Evolutionary conservation across 92 coral and sea anemone species (phyloP), one percentile per base, ranked within the genome.

Genomic region (Palythoa grandiflora): DNA sequence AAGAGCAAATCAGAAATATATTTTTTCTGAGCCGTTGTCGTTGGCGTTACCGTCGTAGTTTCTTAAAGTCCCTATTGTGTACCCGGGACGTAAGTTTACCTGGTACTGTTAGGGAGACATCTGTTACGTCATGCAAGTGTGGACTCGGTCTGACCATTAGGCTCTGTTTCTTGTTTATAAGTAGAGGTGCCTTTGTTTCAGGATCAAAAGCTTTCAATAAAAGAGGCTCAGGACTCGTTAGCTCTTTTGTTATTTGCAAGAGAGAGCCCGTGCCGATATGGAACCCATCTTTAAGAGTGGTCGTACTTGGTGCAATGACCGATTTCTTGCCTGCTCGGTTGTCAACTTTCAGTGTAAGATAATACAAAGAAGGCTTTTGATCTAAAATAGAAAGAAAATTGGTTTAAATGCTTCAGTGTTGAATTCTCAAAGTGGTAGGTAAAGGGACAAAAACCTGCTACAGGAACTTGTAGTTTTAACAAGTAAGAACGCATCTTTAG

Each of bases 231-330:
- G 92, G 57, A 77, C 90, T 92, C 37, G 86, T 81, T 87, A 93
- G 94, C 88, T 96, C 98, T 84, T 96, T 94, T 19, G 98, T 92
- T 87, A 97, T 95, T 84, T 97, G 95, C 97, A 97, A 90, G 63
- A 92, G 89, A 12, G 99, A 80, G 44, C 95, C 96, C 35, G 93
- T 91, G 59, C 93, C 94, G 63, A 97, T 83, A 39, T 94, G 99
- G 90, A 97, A 93, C 14, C 97, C 98, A 71, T 92, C 93, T 15
- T 90, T 89, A 71, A 93, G 92, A n/a, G 93, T 93, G 68, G 89
- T 89, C 76, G 86, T 87, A 70, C 93, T 92, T 2, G 99, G 97
- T 0, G 98, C 96, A 21, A 97, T 94, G 68, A 94, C 80, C 35
- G 96, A 90, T 54, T 94, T 96, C 83, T 91, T 93, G 66, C 99